Percentiles rank a stretch among this genome's conserved stretches.
These are phyloP conservation scores for Zaprionus gabonicus DNA, from an alignment of 1,140 invertebrate genomes.

Conservation along the genomic window DNA sequence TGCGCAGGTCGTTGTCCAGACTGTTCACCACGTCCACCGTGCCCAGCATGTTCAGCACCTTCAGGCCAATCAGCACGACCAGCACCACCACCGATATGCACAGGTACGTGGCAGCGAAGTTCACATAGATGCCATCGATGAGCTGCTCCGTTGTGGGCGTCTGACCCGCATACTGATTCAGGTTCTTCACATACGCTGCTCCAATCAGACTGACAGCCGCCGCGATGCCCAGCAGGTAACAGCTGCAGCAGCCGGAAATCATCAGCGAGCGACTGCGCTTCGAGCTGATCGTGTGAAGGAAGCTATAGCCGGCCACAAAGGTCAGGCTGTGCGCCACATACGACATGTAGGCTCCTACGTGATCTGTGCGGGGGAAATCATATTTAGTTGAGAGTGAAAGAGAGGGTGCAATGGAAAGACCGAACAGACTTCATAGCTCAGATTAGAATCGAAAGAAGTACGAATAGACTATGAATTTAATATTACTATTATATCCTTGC, in stretches of 20 bases:
- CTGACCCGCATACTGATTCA: slow-evolving; percentile 46
- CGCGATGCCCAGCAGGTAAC: slow-evolving; percentile 74
- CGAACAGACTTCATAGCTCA: too few relatives aligned
- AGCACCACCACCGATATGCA: slow-evolving; percentile 60
- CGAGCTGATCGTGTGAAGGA: slow-evolving; percentile 66
- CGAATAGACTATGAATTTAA: too few relatives aligned
- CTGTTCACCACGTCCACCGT: slow-evolving; percentile 69
- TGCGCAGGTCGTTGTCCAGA: slow-evolving; percentile 76
- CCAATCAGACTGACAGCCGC: slow-evolving; percentile 73
- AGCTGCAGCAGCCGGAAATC: slow-evolving; percentile 67
- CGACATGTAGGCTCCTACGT: slow-evolving; percentile 74
- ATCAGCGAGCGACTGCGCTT: slow-evolving; percentile 63
- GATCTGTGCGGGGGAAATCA: slow-evolving; percentile 49
- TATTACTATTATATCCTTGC: too few relatives aligned
- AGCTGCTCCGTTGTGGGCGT: slow-evolving; percentile 47
- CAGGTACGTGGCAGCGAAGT: slow-evolving; percentile 74
- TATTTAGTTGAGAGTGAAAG: not conserved
- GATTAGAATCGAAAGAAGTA: too few relatives aligned
- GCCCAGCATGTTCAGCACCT: slow-evolving; percentile 69
- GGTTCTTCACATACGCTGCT: slow-evolving; percentile 59
- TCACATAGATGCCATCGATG: slow-evolving; percentile 73
- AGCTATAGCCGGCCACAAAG: slow-evolving; percentile 76
- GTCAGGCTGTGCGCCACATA: slow-evolving; percentile 77
- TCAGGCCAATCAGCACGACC: slow-evolving; percentile 68
- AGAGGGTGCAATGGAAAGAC: too few relatives aligned